Evolutionary conservation across 2,797 vertebrate species (phyloP).

Genomic region (Coracias cyanogaster): DNA sequence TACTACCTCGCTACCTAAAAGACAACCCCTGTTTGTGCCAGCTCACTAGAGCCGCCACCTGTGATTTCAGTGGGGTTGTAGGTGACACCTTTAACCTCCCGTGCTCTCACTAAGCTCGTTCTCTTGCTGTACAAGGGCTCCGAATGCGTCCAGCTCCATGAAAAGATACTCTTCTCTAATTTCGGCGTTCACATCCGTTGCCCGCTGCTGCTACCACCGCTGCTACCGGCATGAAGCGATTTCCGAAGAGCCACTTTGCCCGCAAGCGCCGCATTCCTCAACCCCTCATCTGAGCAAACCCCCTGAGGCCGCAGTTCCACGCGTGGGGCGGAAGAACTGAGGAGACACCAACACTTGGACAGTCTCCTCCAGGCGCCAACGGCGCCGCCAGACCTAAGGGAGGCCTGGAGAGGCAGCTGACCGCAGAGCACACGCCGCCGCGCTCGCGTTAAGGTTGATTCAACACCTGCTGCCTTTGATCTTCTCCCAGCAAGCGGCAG

Average conservation of each 20-base stretch:
- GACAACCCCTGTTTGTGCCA: rapidly evolving
- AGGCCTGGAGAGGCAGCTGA: no score
- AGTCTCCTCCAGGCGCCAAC: neutral
- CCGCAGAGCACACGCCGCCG: neutral
- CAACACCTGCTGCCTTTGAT: neutral
- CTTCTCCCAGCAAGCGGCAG: neutral
- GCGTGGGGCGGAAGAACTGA: neutral
- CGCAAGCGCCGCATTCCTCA: neutral
- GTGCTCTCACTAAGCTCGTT: neutral
- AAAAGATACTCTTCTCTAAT: neutral
- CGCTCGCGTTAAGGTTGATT: no score
- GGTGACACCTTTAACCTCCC: neutral
- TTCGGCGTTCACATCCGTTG: neutral
- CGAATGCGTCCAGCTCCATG: rapidly evolving
- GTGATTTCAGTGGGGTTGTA: neutral
- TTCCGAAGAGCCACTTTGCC: neutral
- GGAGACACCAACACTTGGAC: neutral
- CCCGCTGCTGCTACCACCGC: neutral
- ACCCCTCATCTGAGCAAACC: neutral
- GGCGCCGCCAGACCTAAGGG: no score
- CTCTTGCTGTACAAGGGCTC: neutral
- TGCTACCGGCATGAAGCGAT: neutral
- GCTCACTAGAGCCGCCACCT: neutral
- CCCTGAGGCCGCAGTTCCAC: neutral
- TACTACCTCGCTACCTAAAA: neutral